Base-by-base conservation (phyloP, 2,888 invertebrate species). In the Lasioglossum zephyrum region DNA sequence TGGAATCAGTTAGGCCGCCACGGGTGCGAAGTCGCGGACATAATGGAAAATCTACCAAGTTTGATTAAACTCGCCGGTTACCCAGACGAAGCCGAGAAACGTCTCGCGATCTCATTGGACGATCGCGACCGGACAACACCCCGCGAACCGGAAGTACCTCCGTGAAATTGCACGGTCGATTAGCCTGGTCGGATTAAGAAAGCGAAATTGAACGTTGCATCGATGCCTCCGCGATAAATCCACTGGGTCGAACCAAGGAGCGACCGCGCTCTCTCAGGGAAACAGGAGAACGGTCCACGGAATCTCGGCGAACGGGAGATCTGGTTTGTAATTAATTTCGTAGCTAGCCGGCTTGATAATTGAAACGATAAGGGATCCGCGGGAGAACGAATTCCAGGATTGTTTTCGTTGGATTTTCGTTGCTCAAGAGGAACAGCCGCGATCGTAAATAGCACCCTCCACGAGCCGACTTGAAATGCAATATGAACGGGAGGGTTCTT, bases 1-100 rank as follows among this genome's bases (percentile, higher is more conserved):
- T 92, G 89, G 90, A 93, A 92, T 92, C 91, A 92, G 91, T 90
- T 90, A 87, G 91, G 91, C 85, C 85, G 89, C 83, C 60, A 57
- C 78, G 89, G 88, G 90, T 89, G 89, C 88, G 87, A 91, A 92
- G 91, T 92, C 92, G 90, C 87, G 84, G 80, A 86, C 89, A 93
- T 93, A 93, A 93, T 93, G 91, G 93, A 93, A 93, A 93, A 93
- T 93, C 91, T 87, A 88, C 88, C 79, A 91, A 93, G 92, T 93
- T 93, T 92, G 92, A 93, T 94, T 93, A 93, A 93, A 92, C 89
- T 88, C 80, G 79, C 85, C 82, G 84, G 81, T 79, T 80, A 77
- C 70, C 81, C 79, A 72, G 41, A 16, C 63, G 31, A 18, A 31
- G 31, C 31, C 31, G 31, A 31, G 63, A 5, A 16, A 31, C 63